These are phyloP conservation scores for Lynx canadensis DNA, from an alignment of 2,113 vertebrate genomes.

Conservation along the genomic window DNA sequence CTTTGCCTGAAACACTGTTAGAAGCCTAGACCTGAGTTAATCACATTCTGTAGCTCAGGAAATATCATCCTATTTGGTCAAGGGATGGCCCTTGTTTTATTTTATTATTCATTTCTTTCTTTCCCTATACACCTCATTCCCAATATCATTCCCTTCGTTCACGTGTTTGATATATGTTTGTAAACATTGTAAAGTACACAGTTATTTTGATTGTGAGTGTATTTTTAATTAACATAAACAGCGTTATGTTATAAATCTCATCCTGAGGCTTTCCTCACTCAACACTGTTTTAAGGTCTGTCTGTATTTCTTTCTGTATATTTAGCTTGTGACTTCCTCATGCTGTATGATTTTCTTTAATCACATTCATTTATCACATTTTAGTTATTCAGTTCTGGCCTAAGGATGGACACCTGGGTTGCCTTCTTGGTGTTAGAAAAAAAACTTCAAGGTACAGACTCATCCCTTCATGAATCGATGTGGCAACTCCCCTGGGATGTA, in stretches of 20 bases:
- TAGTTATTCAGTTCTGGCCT: not conserved
- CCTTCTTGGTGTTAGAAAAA: not conserved
- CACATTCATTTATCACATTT: not conserved
- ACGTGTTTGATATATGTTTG: not conserved
- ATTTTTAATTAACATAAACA: not conserved
- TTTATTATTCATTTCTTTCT: not conserved
- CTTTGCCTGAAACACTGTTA: not conserved
- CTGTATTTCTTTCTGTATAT: not conserved
- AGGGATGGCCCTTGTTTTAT: not conserved
- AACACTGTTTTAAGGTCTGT: not conserved
- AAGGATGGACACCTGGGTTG: not conserved
- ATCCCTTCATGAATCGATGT: not conserved
- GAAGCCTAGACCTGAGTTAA: not conserved
- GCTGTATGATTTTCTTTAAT: not conserved
- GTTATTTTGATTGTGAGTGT: not conserved
- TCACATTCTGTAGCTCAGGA: not conserved
- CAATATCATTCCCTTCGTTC: not conserved
- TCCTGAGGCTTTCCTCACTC: not conserved
- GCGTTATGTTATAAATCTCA: not conserved
- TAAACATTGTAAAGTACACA: not conserved
- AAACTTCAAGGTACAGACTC: not conserved
- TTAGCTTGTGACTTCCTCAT: not conserved
- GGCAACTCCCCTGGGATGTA: not conserved
- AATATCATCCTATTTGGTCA: not conserved
- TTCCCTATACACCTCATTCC: not conserved